These are phyloP conservation scores for Sebastolobus alascanus DNA, from an alignment of 2,797 vertebrate genomes.

Conservation along the genomic window DNA sequence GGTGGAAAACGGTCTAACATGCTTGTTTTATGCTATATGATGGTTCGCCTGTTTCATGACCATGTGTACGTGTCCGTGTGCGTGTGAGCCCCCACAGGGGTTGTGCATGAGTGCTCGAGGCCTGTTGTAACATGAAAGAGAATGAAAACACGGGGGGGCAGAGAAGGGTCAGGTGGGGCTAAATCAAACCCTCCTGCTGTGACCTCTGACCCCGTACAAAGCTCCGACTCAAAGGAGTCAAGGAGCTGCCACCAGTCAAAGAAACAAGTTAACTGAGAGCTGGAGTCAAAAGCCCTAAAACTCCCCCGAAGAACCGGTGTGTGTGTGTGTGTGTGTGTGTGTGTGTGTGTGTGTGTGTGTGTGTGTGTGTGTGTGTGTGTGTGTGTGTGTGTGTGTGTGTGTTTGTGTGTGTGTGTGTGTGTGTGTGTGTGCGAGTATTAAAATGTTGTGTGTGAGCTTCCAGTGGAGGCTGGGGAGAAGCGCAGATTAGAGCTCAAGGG, in stretches of 20 bases:
- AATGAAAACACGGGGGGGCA: constrained; percentile 72
- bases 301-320: neutral
- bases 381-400: constrained; percentile 1
- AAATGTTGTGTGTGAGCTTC: constrained; percentile 5
- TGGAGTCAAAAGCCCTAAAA: constrained; percentile 61
- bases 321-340: constrained; percentile 13
- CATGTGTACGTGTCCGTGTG: constrained; percentile 22
- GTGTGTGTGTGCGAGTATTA: constrained; percentile 7
- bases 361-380: constrained; percentile 13
- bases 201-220: constrained; percentile 73
- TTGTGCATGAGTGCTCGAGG: constrained; percentile 73
- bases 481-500: constrained; percentile 37
- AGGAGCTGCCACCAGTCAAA: constrained; percentile 69
- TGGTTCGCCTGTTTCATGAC: constrained; percentile 59
- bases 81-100: constrained; percentile 60
- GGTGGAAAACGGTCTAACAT: constrained; percentile 70
- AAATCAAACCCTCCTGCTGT: constrained; percentile 71
- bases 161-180: constrained; percentile 72
- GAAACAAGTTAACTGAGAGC: constrained; percentile 70
- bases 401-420: constrained; percentile 4
- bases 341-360: constrained; percentile 3
- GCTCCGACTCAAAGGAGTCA: constrained; percentile 74
- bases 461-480: neutral
- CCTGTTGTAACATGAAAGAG: constrained; percentile 81
- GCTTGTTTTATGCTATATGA: constrained; percentile 71